Evolutionary conservation across 2,113 vertebrate species (phyloP).

Genomic region (Ptychochromis oligacanthus): DNA sequence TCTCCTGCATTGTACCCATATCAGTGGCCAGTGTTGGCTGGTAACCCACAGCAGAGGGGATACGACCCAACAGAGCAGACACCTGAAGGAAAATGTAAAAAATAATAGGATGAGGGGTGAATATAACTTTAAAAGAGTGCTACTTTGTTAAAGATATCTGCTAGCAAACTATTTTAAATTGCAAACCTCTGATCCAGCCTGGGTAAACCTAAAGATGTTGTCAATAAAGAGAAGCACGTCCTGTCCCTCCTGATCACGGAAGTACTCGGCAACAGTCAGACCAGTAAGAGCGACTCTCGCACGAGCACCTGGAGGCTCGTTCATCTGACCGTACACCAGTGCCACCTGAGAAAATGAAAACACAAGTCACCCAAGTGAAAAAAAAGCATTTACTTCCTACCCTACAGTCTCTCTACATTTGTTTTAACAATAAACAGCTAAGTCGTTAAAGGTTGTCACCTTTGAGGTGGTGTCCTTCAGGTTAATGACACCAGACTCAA

Average conservation of each 20-base stretch:
- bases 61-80: slow-evolving; percentile 96
- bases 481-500: slow-evolving; percentile 98
- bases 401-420: not conserved
- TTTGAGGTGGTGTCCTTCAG: slow-evolving; percentile 97
- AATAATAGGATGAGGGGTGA: not conserved
- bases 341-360: slow-evolving; percentile 84
- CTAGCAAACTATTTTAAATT: not conserved
- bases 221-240: slow-evolving; percentile 98
- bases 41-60: slow-evolving; percentile 97
- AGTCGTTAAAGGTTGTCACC: slow-evolving; percentile 72
- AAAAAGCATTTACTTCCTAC: not conserved
- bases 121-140: not conserved
- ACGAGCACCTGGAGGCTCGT: slow-evolving; percentile 95
- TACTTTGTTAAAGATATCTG: not conserved
- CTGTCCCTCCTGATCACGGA: slow-evolving; percentile 99
- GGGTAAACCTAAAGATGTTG: slow-evolving; percentile 99
- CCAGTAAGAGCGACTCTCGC: slow-evolving; percentile 95
- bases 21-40: slow-evolving; percentile 98
- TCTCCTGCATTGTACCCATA: slow-evolving; percentile 99
- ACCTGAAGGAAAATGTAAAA: slow-evolving; percentile 78
- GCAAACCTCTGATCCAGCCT: slow-evolving; percentile 95
- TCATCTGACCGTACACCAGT: slow-evolving; percentile 98
- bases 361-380: no score
- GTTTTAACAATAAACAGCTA: not conserved
- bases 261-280: slow-evolving; percentile 95